phyloP scores from a whole-genome alignment of 2,113 vertebrate species.

The Microcebus jonahi region DNA sequence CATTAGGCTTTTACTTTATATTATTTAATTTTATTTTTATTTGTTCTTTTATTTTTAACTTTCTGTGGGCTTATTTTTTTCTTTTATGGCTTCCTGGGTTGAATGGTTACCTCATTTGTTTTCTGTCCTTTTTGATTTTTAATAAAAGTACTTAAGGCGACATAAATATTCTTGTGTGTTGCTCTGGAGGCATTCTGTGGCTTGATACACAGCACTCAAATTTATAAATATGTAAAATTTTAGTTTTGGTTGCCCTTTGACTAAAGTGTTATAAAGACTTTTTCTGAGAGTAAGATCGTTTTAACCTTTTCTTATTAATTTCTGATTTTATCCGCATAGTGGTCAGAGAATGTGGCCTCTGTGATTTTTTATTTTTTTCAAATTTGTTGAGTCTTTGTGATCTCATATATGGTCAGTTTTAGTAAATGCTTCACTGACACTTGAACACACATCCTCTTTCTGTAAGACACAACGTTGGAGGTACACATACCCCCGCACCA shows the following conservation, averaged over 20 bases:
- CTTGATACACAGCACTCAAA: background rate
- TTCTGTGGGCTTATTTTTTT: background rate
- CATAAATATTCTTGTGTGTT: background rate
- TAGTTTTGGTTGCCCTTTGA: background rate
- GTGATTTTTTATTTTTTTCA: slow-evolving; percentile 11
- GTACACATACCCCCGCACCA: background rate
- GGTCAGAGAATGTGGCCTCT: background rate
- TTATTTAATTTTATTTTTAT: background rate
- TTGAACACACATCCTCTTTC: background rate
- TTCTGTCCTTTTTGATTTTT: background rate
- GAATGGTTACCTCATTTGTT: background rate
- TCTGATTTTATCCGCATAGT: background rate
- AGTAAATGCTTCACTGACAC: background rate
- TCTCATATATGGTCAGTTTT: background rate
- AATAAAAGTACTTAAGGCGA: background rate
- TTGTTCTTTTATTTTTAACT: background rate
- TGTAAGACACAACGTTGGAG: background rate
- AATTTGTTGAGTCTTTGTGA: background rate
- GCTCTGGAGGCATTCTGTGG: background rate
- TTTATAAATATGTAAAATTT: slow-evolving; percentile 15
- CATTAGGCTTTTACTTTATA: background rate
- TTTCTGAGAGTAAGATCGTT: slow-evolving; percentile 10
- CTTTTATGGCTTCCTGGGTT: background rate
- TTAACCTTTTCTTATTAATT: background rate
- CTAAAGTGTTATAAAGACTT: background rate